Evolutionary conservation across 2,113 vertebrate species (phyloP), one percentile per base, ranked within the genome.

Genomic region (Amblyornis subalaris): DNA sequence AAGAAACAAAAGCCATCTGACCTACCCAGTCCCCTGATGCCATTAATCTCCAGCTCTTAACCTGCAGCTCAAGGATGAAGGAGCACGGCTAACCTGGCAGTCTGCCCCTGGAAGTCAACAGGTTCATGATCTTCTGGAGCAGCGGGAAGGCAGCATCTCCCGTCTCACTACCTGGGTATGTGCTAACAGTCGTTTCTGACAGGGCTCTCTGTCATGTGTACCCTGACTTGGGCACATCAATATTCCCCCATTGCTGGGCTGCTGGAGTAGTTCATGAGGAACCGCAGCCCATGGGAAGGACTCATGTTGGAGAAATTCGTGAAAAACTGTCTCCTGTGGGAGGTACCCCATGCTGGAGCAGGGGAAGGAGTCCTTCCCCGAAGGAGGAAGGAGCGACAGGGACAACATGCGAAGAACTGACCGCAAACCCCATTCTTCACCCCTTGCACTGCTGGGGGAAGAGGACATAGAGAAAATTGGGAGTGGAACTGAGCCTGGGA

Each of bases 381-480:
- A 28, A 38, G 24, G 8, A 67, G n/a, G 45, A 53, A 53, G 20
- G 17, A 75, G 47, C 0, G 0, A 45, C 2, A 6, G 23, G 51
- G 38, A 81, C 20, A 23, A 13, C 11, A 25, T 6, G 14, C 15
- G 61, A 69, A 61, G 25, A 29, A 6, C 17, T 75, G 40, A 35
- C 11, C 0, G 0, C 54, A 61, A 47, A 4, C 7, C 25, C 5
- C 21, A 47, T 47, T 89, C 40, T 10, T 6, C 5, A 7, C 22
- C 16, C 24, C 62, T n/a, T 61, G 40, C 38, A 26, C 17, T 35
- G 17, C 29, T 40, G 11, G 5, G 12, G 9, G 6, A 67, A 31
- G 47, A 47, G 25, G 7, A 61, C 5, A 28, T 3, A 54, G 24
- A 69, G 54, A 82, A 75, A 61, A 69, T 3, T 0, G 0, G 12